Percentiles rank a stretch among this genome's conserved stretches.
phyloP scores from a whole-genome alignment of 2,888 invertebrate genomes.

The Antheraea assamensis region DNA sequence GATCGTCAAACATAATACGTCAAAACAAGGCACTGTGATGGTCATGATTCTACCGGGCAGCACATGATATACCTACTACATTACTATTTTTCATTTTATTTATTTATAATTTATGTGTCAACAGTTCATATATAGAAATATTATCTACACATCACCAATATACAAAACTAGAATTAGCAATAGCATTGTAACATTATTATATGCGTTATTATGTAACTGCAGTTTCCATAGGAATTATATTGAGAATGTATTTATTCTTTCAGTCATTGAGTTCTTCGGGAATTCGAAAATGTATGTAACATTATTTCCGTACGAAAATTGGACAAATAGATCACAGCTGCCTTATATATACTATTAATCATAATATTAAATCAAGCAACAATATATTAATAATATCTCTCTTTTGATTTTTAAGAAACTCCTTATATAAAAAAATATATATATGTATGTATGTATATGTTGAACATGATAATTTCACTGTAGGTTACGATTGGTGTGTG shows the following conservation, averaged over 20 bases:
- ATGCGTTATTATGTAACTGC: not conserved
- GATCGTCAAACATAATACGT: not conserved
- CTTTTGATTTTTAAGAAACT: not conserved
- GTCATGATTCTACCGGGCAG: not conserved
- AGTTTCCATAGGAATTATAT: not conserved
- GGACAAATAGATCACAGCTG: constrained; percentile 9
- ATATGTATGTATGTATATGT: not conserved
- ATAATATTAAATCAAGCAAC: not conserved
- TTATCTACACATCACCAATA: not conserved
- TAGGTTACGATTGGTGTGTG: not conserved
- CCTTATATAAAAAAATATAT: constrained; percentile 2
- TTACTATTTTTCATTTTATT: not conserved
- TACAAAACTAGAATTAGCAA: not conserved
- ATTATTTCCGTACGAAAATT: not conserved
- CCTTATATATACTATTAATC: not conserved
- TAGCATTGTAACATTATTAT: not conserved
- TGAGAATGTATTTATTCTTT: not conserved
- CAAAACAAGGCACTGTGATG: constrained; percentile 7
- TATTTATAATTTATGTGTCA: not conserved
- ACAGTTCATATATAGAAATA: not conserved
- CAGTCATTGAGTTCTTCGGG: not conserved
- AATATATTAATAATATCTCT: not conserved
- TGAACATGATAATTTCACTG: not conserved
- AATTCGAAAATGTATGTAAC: not conserved
- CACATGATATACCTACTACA: not conserved